Conservation (phyloP, 2,113 vertebrate species). For the Albula glossodonta region DNA sequence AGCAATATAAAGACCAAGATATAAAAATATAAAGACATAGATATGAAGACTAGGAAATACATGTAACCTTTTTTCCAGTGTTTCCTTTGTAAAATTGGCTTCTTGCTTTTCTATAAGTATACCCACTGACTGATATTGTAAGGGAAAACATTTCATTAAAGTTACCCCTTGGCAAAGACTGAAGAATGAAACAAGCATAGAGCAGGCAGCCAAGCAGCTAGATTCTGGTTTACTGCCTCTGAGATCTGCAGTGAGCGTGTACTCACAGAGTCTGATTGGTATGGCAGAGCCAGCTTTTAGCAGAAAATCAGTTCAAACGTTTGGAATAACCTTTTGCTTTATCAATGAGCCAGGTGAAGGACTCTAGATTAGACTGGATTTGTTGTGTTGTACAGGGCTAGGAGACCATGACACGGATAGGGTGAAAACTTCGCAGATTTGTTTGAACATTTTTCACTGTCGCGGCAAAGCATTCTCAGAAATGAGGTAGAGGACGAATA, state of each 20-base stretch:
- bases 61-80: no score
- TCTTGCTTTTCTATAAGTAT: no score
- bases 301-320: background rate
- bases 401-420: background rate
- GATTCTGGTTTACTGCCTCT: slow-evolving; percentile 1
- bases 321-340: background rate
- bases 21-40: no score
- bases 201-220: background rate
- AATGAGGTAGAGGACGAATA: no score
- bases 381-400: background rate
- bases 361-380: background rate
- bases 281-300: no score
- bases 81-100: no score
- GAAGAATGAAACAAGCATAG: background rate
- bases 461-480: no score
- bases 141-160: no score
- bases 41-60: no score
- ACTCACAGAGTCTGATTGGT: background rate
- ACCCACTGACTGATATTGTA: no score
- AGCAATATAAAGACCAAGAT: no score
- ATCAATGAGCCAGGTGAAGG: background rate
- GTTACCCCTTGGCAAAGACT: no score
- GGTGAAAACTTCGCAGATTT: background rate
- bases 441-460: background rate
- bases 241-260: background rate